Percentiles rank a stretch among this genome's conserved stretches.
These are phyloP conservation scores for Scaptomyza hsui DNA, from an alignment of 1,140 invertebrate species.

Conservation along the genomic window DNA sequence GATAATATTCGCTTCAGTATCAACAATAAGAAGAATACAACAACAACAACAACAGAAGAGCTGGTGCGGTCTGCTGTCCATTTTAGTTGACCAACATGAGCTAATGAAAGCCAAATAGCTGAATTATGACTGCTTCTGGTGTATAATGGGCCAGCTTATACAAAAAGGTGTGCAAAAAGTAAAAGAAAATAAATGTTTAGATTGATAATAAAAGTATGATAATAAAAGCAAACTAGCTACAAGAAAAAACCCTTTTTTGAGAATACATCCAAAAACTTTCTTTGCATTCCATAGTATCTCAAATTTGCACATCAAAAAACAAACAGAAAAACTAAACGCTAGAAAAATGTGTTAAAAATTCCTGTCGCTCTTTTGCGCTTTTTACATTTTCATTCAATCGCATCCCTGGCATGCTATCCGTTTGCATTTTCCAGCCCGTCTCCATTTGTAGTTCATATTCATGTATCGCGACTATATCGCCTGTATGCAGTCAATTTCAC, in stretches of 20 bases:
- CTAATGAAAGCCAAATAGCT: conserved; percentile 80
- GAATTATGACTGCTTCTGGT: conserved; percentile 59
- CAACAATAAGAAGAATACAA: conserved; percentile 31
- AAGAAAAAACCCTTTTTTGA: too few species aligned
- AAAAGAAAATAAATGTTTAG: background rate
- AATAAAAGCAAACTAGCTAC: too few species aligned
- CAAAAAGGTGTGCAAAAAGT: conserved; percentile 3
- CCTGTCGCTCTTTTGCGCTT: conserved; percentile 43
- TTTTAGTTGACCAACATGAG: conserved; percentile 48
- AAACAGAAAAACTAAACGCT: conserved; percentile 36
- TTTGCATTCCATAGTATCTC: conserved; percentile 17
- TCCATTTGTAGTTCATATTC: conserved; percentile 62
- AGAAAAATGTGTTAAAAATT: conserved; percentile 74
- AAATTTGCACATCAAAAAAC: conserved; percentile 53
- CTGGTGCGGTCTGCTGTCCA: conserved; percentile 49
- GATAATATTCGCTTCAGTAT: conserved; percentile 61
- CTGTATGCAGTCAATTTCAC: conserved; percentile 63
- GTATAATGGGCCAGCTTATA: conserved; percentile 15
- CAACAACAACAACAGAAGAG: conserved; percentile 36
- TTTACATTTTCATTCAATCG: conserved; percentile 26
- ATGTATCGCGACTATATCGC: conserved; percentile 16
- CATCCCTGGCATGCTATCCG: conserved; percentile 9
- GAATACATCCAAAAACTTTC: too few species aligned
- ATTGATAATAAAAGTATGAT: too few species aligned
- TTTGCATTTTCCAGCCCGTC: conserved; percentile 36